phyloP scores from a whole-genome alignment of 2,797 vertebrate species.

The Ceryle rudis region DNA sequence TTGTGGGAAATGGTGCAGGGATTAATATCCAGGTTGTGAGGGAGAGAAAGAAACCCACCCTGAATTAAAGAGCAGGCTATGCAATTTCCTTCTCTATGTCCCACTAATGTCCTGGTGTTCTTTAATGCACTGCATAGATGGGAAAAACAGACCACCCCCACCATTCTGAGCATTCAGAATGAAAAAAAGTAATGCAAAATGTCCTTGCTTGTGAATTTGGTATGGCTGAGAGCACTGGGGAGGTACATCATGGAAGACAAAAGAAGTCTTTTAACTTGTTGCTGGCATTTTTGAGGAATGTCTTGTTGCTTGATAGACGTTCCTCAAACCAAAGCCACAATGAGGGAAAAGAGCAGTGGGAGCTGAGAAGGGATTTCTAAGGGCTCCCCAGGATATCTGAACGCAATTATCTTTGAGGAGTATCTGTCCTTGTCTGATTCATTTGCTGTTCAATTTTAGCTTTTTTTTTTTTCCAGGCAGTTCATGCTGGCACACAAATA shows the following conservation, averaged over 20 bases:
- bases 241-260: neutral
- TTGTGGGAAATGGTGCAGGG: neutral
- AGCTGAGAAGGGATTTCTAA: neutral
- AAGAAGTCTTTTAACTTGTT: neutral
- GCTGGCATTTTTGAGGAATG: neutral
- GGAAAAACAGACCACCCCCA: neutral
- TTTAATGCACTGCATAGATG: neutral
- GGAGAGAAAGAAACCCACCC: neutral
- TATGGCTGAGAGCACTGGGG: neutral
- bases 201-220: neutral
- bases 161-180: neutral
- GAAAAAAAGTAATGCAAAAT: neutral
- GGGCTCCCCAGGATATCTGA: neutral
- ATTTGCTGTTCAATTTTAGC: neutral
- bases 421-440: neutral
- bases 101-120: neutral
- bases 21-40: neutral
- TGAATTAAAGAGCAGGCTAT: neutral
- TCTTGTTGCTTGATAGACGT: neutral
- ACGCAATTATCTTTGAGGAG: neutral
- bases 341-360: neutral
- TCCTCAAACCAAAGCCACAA: neutral
- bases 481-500: slow-evolving; percentile 17
- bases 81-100: neutral
- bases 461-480: neutral